Conservation (phyloP, 2,888 invertebrate species). For the Invenusta paracnida region DNA sequence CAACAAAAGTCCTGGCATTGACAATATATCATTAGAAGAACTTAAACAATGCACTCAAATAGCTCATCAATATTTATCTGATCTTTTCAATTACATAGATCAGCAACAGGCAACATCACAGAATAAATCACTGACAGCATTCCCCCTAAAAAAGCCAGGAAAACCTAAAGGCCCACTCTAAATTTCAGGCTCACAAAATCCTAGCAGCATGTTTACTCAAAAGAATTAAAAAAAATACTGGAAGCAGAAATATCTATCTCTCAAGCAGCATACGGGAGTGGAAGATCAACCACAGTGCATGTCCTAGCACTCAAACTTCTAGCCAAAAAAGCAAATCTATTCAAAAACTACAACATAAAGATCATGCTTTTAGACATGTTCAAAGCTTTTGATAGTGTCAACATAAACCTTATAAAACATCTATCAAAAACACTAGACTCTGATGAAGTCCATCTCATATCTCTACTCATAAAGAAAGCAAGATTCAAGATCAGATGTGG, state of each 20-base stretch:
- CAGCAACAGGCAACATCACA: not conserved
- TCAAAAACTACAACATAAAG: not conserved
- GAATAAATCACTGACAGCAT: not conserved
- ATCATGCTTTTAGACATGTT: not conserved
- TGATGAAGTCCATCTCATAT: not conserved
- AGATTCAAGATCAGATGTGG: not conserved
- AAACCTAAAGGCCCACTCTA: not conserved
- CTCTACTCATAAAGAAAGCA: not conserved
- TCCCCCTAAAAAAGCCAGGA: not conserved
- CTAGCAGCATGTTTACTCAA: not conserved
- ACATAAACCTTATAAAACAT: not conserved
- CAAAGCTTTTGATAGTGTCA: slow-evolving; percentile 10
- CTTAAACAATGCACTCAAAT: not conserved
- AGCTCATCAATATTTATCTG: not conserved
- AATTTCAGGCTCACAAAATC: not conserved
- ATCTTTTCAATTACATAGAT: not conserved
- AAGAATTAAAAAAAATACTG: not conserved
- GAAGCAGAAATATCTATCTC: slow-evolving; percentile 9
- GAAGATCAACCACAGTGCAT: not conserved
- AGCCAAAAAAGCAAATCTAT: not conserved
- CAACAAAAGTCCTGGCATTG: not conserved
- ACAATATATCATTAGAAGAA: not conserved
- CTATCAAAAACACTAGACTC: not conserved
- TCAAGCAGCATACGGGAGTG: not conserved
- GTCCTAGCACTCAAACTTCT: not conserved